A percentile compares a stretch with the other conserved stretches of the same genome.
Conservation (phyloP, 35 echinoderm and acorn worm genomes). For the Anneissia japonica region DNA sequence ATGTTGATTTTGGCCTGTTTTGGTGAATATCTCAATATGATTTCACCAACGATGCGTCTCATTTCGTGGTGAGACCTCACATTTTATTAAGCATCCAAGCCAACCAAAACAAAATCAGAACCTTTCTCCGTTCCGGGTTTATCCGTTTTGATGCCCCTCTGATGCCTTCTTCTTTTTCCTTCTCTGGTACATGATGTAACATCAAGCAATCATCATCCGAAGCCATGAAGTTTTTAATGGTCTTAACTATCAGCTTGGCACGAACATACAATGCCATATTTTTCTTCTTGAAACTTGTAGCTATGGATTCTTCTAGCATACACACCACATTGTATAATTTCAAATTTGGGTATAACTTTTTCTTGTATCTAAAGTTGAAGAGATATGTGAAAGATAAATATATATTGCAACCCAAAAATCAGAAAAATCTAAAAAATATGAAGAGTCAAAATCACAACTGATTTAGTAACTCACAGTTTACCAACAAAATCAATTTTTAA, state of each 20-base stretch:
- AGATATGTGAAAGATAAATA: too few species aligned
- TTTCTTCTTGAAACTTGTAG: neutral
- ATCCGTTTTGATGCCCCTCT: neutral
- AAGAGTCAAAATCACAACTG: too few species aligned
- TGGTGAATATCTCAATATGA: too few species aligned
- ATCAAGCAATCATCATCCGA: conserved; percentile 52
- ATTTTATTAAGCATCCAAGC: too few species aligned
- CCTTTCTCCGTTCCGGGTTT: neutral
- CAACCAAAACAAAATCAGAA: too few species aligned
- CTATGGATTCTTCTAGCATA: neutral
- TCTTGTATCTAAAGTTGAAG: neutral
- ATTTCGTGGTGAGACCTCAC: too few species aligned
- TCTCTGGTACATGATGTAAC: conserved; percentile 56
- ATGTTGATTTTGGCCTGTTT: too few species aligned
- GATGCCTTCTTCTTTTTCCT: neutral
- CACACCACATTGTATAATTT: neutral
- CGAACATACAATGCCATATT: conserved; percentile 42
- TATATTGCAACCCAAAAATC: too few species aligned
- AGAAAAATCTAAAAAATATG: too few species aligned
- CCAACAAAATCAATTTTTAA: too few species aligned
- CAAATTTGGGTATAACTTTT: neutral
- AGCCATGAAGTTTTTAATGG: conserved; percentile 40
- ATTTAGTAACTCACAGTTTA: too few species aligned
- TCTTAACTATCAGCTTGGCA: conserved; percentile 47
- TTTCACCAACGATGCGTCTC: too few species aligned